Percentiles rank a stretch among this genome's conserved stretches.
These are phyloP conservation scores for Trissonchulus latispiculum DNA, from an alignment of 2,888 invertebrate species.

Conservation along the genomic window DNA sequence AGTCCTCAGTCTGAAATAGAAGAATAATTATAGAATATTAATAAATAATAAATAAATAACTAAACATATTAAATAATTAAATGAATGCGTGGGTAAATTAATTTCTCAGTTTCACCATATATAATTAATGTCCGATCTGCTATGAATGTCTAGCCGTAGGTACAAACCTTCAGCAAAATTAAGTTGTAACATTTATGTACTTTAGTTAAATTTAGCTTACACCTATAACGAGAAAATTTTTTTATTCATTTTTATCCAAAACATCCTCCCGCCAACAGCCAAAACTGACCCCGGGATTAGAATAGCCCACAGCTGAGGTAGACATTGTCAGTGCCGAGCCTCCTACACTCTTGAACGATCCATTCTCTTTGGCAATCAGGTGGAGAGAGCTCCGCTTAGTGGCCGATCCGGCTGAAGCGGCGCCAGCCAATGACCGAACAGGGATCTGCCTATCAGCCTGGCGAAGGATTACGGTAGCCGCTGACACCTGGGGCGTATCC, in stretches of 20 bases:
- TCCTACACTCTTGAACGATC: conserved; percentile 1
- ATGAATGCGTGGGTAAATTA: too few species aligned
- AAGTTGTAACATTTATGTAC: too few species aligned
- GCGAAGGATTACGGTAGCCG: neutral
- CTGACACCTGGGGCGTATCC: neutral
- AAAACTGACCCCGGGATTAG: neutral
- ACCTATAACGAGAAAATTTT: too few species aligned
- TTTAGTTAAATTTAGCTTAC: too few species aligned
- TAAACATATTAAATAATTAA: too few species aligned
- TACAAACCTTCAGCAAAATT: too few species aligned
- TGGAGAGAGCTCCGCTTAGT: conserved; percentile 20
- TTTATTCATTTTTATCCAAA: too few species aligned
- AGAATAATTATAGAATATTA: neutral
- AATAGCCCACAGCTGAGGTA: neutral
- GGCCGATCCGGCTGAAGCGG: neutral
- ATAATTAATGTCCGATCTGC: too few species aligned
- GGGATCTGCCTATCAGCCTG: neutral
- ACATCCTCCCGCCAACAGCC: too few species aligned
- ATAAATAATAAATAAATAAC: too few species aligned
- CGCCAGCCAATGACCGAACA: neutral
- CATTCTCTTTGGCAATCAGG: conserved; percentile 17
- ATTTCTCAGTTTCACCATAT: too few species aligned
- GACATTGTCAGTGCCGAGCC: conserved; percentile 9
- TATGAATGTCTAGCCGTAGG: too few species aligned
- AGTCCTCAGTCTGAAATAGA: conserved; percentile 10